A percentile compares a stretch with the other conserved stretches of the same genome.
Conservation (phyloP, 2,797 vertebrate genomes). For the Myotis daubentonii region DNA sequence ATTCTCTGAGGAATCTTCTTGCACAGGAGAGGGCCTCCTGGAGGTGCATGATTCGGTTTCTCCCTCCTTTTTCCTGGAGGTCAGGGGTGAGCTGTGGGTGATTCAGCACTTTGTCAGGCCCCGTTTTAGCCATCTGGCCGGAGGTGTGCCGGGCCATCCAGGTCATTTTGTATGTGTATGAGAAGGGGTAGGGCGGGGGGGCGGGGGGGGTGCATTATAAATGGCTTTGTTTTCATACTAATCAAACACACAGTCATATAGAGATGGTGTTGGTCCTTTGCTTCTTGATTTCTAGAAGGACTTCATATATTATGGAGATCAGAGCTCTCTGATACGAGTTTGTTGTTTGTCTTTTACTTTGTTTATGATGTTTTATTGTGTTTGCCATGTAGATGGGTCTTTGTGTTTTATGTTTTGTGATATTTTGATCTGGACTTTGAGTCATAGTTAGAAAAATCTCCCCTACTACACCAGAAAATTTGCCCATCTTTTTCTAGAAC, state of each 20-base stretch:
- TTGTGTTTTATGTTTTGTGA: conserved; percentile 5
- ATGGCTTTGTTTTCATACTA: neutral
- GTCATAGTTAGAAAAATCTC: conserved; percentile 14
- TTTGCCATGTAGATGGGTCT: neutral
- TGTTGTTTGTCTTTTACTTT: conserved; percentile 10
- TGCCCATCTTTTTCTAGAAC: neutral
- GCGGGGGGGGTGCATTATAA: neutral
- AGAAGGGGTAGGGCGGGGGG: neutral
- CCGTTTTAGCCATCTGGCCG: neutral
- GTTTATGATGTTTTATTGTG: neutral
- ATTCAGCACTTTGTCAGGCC: neutral
- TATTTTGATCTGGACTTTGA: neutral
- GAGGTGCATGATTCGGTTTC: conserved; percentile 2
- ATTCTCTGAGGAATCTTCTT: conserved; percentile 24
- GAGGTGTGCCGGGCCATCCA: neutral
- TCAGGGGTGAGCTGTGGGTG: neutral
- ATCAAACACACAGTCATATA: neutral
- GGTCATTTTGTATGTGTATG: neutral
- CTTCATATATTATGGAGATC: neutral
- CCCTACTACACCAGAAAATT: neutral
- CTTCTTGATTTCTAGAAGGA: conserved; percentile 18
- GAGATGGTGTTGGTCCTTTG: neutral
- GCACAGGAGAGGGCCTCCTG: neutral
- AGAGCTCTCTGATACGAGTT: neutral
- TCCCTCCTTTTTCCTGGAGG: conserved; percentile 25